These are phyloP conservation scores for Timema podura DNA, from an alignment of 2,888 invertebrate genomes.

Conservation along the genomic window DNA sequence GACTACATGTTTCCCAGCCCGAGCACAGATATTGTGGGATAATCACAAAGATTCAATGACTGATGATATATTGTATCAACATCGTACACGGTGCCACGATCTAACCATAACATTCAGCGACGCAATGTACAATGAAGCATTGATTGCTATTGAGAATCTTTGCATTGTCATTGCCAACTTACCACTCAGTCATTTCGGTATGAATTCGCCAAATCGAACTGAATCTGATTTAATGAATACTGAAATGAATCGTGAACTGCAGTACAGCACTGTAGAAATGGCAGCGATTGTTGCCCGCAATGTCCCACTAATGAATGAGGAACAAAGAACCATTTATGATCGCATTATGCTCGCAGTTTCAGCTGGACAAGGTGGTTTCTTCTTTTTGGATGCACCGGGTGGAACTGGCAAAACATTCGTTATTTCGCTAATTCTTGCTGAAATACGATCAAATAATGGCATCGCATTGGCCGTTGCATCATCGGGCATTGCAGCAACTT, in stretches of 20 bases:
- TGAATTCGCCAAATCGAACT: conserved; percentile 31
- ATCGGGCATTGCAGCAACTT: conserved; percentile 5
- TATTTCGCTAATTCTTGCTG: conserved; percentile 33
- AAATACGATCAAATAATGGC: conserved; percentile 23
- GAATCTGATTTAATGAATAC: conserved; percentile 1
- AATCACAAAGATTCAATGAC: conserved; percentile 25
- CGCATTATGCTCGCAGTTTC: background rate
- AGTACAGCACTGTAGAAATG: conserved; percentile 29
- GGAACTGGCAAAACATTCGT: conserved; percentile 36
- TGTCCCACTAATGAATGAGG: conserved; percentile 15
- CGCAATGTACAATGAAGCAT: conserved; percentile 39
- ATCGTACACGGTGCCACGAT: conserved; percentile 28
- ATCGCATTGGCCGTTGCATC: background rate
- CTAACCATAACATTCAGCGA: conserved; percentile 32
- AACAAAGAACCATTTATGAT: background rate
- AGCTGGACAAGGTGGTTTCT: background rate
- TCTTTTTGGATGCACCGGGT: conserved; percentile 33
- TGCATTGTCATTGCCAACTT: background rate
- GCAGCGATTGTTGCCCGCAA: conserved; percentile 9
- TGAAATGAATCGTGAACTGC: conserved; percentile 33
- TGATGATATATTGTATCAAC: conserved; percentile 3
- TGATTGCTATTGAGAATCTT: conserved; percentile 31
- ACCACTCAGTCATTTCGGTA: conserved; percentile 36
- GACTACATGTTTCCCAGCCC: conserved; percentile 7
- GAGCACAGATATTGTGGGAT: conserved; percentile 10